phyloP scores from a whole-genome alignment of 2,113 vertebrate species.

The Rousettus leschenaultii region DNA sequence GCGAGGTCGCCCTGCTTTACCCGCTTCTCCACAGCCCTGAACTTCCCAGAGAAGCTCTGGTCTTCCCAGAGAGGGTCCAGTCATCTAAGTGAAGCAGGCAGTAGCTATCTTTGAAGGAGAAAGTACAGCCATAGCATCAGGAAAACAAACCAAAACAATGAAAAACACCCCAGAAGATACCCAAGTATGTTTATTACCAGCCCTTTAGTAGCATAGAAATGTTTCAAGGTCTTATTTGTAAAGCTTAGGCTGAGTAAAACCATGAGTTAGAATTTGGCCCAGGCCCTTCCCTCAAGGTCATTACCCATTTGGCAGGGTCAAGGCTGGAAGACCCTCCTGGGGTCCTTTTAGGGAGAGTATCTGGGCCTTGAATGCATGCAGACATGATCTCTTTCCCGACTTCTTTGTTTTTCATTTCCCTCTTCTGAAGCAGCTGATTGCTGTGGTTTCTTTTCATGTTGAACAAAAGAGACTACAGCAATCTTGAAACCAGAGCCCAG shows the following conservation, averaged over 20 bases:
- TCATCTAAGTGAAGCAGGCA: neutral
- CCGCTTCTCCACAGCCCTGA: neutral
- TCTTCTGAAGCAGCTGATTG: slow-evolving; percentile 53
- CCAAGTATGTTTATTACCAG: neutral
- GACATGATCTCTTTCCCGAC: neutral
- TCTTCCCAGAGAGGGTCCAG: neutral
- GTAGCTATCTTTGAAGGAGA: neutral
- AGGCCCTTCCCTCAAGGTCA: neutral
- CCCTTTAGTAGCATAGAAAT: neutral
- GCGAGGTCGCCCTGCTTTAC: neutral
- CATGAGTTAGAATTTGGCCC: neutral
- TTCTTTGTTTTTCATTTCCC: slow-evolving; percentile 14
- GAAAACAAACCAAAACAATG: neutral
- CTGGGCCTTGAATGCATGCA: neutral
- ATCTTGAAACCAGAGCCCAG: slow-evolving; percentile 79
- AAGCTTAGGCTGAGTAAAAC: neutral
- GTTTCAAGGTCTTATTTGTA: neutral
- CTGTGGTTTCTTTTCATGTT: slow-evolving; percentile 65
- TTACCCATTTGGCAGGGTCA: neutral
- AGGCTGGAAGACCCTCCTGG: neutral
- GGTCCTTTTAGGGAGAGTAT: neutral
- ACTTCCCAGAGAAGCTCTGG: neutral
- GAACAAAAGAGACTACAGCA: slow-evolving; percentile 72
- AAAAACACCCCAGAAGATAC: neutral
- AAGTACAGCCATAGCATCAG: neutral